Evolutionary conservation across 35 echinoderm and acorn worm species (phyloP).

Genomic region (Heliocidaris erythrogramma): DNA sequence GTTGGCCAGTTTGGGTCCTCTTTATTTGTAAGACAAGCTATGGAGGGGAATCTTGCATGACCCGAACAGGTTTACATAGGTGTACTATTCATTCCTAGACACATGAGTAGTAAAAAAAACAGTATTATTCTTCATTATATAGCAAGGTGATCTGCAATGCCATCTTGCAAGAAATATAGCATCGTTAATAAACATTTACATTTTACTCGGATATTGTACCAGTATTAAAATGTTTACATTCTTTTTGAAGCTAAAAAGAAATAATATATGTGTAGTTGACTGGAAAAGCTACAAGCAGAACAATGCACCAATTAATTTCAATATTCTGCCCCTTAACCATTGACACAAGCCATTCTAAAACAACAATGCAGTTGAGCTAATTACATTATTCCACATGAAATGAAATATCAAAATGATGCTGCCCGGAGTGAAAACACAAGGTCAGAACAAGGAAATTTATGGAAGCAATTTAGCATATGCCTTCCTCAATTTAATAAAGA

Average conservation of each 20-base stretch:
- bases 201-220: neutral
- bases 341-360: neutral
- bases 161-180: neutral
- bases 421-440: neutral
- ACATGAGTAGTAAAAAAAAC: too few relatives aligned
- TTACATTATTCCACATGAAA: neutral
- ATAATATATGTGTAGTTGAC: too few relatives aligned
- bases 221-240: neutral
- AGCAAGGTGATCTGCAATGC: neutral
- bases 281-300: too few relatives aligned
- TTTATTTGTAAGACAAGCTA: neutral
- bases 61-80: neutral
- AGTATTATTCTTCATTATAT: neutral
- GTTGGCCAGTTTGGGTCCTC: neutral
- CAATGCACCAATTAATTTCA: too few relatives aligned
- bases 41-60: neutral
- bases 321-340: too few relatives aligned
- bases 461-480: neutral
- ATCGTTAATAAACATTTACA: neutral
- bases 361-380: neutral
- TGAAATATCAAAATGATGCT: neutral
- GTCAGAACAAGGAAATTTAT: neutral
- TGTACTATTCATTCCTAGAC: neutral
- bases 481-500: constrained; percentile 4
- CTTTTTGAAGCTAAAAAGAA: neutral